Evolutionary conservation across 2,113 vertebrate genomes (phyloP).

Genomic region (Gambusia holbrooki): DNA sequence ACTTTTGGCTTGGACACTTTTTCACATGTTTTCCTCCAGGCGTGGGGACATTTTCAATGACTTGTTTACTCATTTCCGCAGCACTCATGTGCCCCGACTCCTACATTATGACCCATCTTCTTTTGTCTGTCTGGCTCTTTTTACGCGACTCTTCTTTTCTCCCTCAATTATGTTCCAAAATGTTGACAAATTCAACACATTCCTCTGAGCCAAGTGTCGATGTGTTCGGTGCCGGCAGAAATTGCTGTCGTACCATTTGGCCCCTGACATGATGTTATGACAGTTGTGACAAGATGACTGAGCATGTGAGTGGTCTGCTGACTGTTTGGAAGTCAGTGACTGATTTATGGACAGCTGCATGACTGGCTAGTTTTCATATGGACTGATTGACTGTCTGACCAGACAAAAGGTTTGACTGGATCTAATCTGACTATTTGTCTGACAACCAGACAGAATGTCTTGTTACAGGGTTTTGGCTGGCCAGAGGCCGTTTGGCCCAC

Average conservation of each 20-base stretch:
- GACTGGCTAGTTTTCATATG: conserved; percentile 33
- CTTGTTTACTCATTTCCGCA: conserved; percentile 5
- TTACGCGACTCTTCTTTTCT: background rate
- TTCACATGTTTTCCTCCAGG: background rate
- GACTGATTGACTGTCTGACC: conserved; percentile 34
- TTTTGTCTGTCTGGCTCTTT: conserved; percentile 35
- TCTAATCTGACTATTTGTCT: conserved; percentile 16
- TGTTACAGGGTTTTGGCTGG: background rate
- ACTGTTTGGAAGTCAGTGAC: conserved; percentile 34
- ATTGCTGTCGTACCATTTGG: conserved; percentile 24
- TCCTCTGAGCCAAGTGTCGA: background rate
- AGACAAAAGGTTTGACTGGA: conserved; percentile 32
- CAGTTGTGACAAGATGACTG: conserved; percentile 51
- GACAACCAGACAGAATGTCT: background rate
- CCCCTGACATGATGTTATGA: conserved; percentile 42
- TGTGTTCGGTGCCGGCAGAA: conserved; percentile 9
- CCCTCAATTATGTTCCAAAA: conserved; percentile 25
- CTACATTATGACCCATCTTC: background rate
- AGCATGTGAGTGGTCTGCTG: conserved; percentile 44
- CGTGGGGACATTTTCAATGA: background rate
- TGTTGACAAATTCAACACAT: conserved; percentile 39
- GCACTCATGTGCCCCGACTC: conserved; percentile 1
- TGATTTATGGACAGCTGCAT: conserved; percentile 33
- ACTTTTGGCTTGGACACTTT: background rate
- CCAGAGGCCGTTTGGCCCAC: background rate